Conservation (phyloP, 2,888 invertebrate species). For the Yponomeuta plumbellus region DNA sequence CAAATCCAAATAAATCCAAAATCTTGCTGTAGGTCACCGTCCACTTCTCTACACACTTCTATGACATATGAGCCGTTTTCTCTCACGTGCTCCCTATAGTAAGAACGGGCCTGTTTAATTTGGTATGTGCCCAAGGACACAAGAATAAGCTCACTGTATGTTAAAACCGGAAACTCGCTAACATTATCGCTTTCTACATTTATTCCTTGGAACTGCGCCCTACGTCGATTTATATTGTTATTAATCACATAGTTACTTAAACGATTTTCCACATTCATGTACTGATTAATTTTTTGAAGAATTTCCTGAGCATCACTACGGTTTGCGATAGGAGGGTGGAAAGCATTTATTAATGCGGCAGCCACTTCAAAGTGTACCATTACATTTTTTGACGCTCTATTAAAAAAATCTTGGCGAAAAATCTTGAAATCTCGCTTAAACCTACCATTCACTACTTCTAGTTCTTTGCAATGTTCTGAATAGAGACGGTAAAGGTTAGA, state of each 20-base stretch:
- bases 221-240: neutral
- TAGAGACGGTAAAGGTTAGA: no score
- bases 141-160: neutral
- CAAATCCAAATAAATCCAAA: no score
- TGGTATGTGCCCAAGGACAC: slow-evolving; percentile 11
- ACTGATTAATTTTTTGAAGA: neutral
- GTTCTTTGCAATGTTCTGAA: no score
- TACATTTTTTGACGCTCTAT: neutral
- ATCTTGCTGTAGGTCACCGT: no score
- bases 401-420: neutral
- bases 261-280: neutral
- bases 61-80: slow-evolving; percentile 10
- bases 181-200: neutral
- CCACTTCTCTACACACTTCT: slow-evolving; percentile 5
- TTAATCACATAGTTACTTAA: neutral
- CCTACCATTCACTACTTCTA: no score
- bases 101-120: slow-evolving; percentile 10
- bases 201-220: neutral
- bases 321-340: neutral
- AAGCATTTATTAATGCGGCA: neutral
- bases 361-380: neutral
- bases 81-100: slow-evolving; percentile 14
- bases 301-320: neutral
- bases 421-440: no score
- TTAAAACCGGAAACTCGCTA: neutral